A percentile compares a stretch with the other conserved stretches of the same genome.
Evolutionary conservation across 2,113 vertebrate genomes (phyloP).

Genomic region (Muntiacus muntjak): DNA sequence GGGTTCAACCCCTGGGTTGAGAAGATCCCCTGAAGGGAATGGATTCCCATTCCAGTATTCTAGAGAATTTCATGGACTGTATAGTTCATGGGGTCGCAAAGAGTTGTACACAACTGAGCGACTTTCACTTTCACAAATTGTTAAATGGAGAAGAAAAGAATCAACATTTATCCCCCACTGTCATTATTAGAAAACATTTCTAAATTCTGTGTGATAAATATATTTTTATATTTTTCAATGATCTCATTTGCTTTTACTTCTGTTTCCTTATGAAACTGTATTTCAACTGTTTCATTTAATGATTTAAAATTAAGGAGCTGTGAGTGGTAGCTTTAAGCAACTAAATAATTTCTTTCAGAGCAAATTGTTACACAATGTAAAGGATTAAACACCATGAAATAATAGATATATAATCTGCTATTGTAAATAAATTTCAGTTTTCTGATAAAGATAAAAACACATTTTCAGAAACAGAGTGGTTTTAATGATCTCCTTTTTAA

Average conservation of each 20-base stretch:
- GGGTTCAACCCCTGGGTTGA: background rate
- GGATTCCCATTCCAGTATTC: background rate
- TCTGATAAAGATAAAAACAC: background rate
- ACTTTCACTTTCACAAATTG: background rate
- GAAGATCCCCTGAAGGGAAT: background rate
- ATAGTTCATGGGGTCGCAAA: background rate
- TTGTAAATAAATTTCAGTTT: constrained; percentile 31
- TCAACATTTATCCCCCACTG: background rate
- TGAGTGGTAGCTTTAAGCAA: background rate
- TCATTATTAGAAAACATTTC: background rate
- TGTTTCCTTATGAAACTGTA: background rate
- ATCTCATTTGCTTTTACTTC: constrained; percentile 22
- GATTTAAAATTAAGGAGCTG: constrained; percentile 29
- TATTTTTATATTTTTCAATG: background rate
- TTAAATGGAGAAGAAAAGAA: background rate
- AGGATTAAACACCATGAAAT: background rate
- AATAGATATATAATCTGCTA: background rate
- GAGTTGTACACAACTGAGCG: background rate
- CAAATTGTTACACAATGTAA: background rate
- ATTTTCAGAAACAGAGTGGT: background rate
- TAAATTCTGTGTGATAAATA: background rate
- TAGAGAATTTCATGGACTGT: background rate
- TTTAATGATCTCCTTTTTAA: background rate
- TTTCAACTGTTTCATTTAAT: constrained; percentile 6
- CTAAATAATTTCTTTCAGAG: background rate